Evolutionary conservation across 2,888 invertebrate genomes (phyloP).

Genomic region (Platypus cylindrus): DNA sequence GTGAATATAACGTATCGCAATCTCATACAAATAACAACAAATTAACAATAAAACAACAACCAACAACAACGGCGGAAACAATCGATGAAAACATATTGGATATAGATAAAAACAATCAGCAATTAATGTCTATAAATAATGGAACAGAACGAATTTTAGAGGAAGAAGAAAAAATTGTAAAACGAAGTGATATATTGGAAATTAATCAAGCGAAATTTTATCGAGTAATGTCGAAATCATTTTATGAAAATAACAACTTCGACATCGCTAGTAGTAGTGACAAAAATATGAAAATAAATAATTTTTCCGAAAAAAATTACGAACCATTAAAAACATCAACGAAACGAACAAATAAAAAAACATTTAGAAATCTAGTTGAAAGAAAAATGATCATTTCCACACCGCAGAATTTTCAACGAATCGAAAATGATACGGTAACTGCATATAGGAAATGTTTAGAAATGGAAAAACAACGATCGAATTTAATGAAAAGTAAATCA

Average conservation of each 20-base stretch:
- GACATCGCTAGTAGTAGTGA: conserved; percentile 3
- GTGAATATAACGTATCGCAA: no score
- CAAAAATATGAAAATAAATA: not conserved
- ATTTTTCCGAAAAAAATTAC: no score
- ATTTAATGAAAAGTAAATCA: conserved; percentile 10
- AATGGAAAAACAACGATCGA: not conserved
- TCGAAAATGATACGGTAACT: conserved; percentile 4
- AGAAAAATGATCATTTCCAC: conserved; percentile 10
- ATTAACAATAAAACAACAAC: no score
- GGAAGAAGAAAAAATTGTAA: conserved; percentile 9
- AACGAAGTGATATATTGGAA: conserved; percentile 10
- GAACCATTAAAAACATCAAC: conserved; percentile 9
- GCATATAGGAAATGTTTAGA: not conserved
- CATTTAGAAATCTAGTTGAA: conserved; percentile 5
- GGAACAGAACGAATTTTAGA: not conserved
- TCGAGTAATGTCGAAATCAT: conserved; percentile 9
- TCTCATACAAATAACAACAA: no score
- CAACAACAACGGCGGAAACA: not conserved
- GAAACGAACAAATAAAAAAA: conserved; percentile 6
- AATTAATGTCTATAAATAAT: not conserved
- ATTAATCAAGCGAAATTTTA: conserved; percentile 10
- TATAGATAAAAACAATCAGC: no score
- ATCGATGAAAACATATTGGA: not conserved
- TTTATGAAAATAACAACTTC: conserved; percentile 8
- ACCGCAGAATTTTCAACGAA: conserved; percentile 8